Evolutionary conservation across 1,140 invertebrate species (phyloP).

Genomic region (Lysiphlebus fabarum): DNA sequence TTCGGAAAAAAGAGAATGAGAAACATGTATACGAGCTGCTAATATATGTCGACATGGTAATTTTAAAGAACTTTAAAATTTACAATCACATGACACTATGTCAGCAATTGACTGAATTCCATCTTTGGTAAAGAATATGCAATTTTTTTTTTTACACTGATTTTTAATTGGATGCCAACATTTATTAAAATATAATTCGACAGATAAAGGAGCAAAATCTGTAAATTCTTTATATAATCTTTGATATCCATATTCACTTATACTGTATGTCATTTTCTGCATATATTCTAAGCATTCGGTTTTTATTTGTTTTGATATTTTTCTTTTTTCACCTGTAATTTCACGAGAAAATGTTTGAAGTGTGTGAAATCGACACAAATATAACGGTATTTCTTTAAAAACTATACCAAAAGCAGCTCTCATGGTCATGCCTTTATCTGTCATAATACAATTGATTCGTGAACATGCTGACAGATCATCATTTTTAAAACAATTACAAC

Average conservation of each 20-base stretch:
- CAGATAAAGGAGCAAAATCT: neutral
- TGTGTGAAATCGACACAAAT: constrained; percentile 11
- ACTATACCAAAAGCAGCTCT: no score
- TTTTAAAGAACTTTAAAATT: neutral
- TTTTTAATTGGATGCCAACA: constrained; percentile 14
- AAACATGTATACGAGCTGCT: constrained; percentile 2
- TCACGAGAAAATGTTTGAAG: constrained; percentile 11
- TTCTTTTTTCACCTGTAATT: constrained; percentile 2
- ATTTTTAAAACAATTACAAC: constrained; percentile 18
- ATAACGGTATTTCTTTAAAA: neutral
- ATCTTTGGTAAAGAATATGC: neutral
- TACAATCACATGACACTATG: neutral
- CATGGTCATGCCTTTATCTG: constrained; percentile 26
- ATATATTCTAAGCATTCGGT: constrained; percentile 2
- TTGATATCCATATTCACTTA: neutral
- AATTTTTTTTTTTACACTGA: neutral
- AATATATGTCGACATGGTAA: constrained; percentile 14
- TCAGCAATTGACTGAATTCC: neutral
- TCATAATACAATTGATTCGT: constrained; percentile 24
- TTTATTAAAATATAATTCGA: constrained; percentile 9
- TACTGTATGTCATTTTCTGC: neutral
- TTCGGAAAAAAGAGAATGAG: neutral
- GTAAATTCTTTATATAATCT: neutral
- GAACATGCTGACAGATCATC: constrained; percentile 14
- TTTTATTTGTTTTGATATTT: neutral